A percentile compares a stretch with the other conserved stretches of the same genome.
Evolutionary conservation across 2,113 vertebrate species (phyloP).

Genomic region (Crocuta crocuta): DNA sequence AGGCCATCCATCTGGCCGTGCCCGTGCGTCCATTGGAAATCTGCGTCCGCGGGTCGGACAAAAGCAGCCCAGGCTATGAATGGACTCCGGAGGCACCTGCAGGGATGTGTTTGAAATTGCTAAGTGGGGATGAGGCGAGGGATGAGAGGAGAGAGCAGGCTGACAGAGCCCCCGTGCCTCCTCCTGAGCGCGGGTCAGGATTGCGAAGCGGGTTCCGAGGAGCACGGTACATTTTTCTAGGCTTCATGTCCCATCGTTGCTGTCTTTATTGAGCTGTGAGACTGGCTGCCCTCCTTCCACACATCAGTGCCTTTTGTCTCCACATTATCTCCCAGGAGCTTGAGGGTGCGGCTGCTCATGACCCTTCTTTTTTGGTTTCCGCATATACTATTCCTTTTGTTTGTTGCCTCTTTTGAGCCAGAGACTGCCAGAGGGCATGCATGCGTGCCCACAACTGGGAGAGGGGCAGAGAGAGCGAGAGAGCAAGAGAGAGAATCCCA

Average conservation of each 20-base stretch:
- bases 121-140: not conserved
- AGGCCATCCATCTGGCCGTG: slow-evolving; percentile 38
- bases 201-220: not conserved
- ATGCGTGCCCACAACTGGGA: no score
- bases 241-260: not conserved
- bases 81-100: not conserved
- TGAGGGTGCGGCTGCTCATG: not conserved
- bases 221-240: not conserved
- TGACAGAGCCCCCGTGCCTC: not conserved
- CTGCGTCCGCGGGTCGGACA: slow-evolving; percentile 31
- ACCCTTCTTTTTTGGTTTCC: not conserved
- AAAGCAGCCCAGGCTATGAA: slow-evolving; percentile 54
- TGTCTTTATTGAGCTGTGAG: not conserved
- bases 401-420: no score
- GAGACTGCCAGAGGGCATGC: no score
- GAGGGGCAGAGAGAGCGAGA: no score
- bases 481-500: no score
- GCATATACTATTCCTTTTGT: not conserved
- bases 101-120: not conserved
- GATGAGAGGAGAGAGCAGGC: not conserved
- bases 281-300: not conserved
- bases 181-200: not conserved
- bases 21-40: slow-evolving; percentile 40
- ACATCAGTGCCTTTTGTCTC: not conserved
- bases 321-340: not conserved